Evolutionary conservation across 1,140 invertebrate genomes (phyloP).

Genomic region (Caenorhabditis remanei): DNA sequence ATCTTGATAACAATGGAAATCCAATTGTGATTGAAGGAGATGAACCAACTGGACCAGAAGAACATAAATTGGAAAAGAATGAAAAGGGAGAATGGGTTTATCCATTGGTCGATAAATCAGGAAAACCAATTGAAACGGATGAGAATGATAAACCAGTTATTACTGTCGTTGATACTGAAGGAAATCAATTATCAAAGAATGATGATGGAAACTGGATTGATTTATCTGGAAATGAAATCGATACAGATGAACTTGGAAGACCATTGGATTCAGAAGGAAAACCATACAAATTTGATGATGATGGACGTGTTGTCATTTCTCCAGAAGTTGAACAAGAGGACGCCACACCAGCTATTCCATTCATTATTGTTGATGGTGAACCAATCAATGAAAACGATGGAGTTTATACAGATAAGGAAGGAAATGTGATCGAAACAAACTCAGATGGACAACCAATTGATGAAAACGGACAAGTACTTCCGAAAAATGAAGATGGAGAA

Average conservation of each 20-base stretch:
- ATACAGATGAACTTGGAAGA: slow-evolving; percentile 61
- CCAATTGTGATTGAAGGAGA: slow-evolving; percentile 47
- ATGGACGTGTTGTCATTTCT: slow-evolving; percentile 28
- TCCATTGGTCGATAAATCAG: slow-evolving; percentile 62
- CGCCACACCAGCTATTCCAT: slow-evolving; percentile 22
- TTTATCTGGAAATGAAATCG: slow-evolving; percentile 53
- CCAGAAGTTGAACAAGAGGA: slow-evolving; percentile 32
- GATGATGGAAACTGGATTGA: slow-evolving; percentile 60
- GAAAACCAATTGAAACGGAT: slow-evolving; percentile 60
- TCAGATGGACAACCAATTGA: slow-evolving; percentile 60
- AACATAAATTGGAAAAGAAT: slow-evolving; percentile 65
- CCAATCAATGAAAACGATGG: slow-evolving; percentile 58
- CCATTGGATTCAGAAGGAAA: slow-evolving; percentile 61
- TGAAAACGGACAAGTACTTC: slow-evolving; percentile 68
- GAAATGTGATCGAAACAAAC: slow-evolving; percentile 54
- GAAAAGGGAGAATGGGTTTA: slow-evolving; percentile 71
- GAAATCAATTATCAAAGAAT: slow-evolving; percentile 44
- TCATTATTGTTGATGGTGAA: slow-evolving; percentile 58
- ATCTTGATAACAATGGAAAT: slow-evolving; percentile 52
- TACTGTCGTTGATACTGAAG: slow-evolving; percentile 63
- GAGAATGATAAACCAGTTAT: slow-evolving; percentile 60
- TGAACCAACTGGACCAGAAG: slow-evolving; percentile 70
- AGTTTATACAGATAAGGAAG: slow-evolving; percentile 38
- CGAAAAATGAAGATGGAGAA: slow-evolving; percentile 70
- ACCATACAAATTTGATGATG: slow-evolving; percentile 47